Percentiles rank a stretch among this genome's conserved stretches.
Conservation (phyloP, 2,113 vertebrate species). For the Passer montanus region DNA sequence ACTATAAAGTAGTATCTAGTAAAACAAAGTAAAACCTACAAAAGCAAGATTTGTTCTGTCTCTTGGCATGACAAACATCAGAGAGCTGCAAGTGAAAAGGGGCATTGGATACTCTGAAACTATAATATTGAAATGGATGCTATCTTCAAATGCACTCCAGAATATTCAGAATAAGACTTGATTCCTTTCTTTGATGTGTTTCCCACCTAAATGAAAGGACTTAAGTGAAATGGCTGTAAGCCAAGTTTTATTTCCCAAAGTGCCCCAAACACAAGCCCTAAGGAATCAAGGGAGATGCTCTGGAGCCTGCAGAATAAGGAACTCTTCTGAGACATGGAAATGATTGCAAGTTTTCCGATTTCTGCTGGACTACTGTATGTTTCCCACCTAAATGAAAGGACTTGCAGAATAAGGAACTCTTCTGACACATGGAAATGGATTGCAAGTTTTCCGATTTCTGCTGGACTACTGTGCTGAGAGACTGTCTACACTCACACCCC, state of each 20-base stretch:
- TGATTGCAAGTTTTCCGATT: not conserved
- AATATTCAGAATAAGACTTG: not conserved
- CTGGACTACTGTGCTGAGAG: not conserved
- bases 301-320: not conserved
- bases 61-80: not conserved
- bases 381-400: too few relatives aligned
- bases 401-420: not conserved
- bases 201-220: not conserved
- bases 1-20: not conserved
- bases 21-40: not conserved
- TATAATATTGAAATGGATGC: not conserved
- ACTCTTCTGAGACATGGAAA: not conserved
- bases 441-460: not conserved
- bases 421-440: not conserved
- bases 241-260: not conserved
- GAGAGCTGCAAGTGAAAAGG: not conserved
- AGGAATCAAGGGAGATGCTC: not conserved
- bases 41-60: not conserved
- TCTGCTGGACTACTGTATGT: not conserved
- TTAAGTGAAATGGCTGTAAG: not conserved
- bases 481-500: fast-evolving
- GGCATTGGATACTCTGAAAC: not conserved
- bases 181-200: not conserved
- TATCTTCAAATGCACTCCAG: not conserved
- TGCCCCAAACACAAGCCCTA: not conserved